phyloP scores from a whole-genome alignment of 2,113 vertebrate species.

The Notothenia coriiceps region DNA sequence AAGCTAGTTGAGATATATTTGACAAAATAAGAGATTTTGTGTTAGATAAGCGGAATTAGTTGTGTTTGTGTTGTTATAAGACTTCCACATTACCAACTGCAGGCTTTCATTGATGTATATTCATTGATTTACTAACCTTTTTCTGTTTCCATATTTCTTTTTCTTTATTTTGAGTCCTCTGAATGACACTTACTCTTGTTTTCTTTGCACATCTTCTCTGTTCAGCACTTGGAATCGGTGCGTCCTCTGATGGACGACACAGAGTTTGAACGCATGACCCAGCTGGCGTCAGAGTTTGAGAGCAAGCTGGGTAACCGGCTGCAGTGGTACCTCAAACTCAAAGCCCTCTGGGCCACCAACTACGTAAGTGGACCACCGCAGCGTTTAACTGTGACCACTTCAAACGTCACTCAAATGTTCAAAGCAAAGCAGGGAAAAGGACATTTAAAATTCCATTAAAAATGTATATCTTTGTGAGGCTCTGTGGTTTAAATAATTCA shows the following conservation, averaged over 20 bases:
- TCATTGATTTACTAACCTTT: background rate
- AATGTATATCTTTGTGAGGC: slow-evolving; percentile 42
- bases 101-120: background rate
- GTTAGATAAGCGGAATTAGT: too few relatives aligned
- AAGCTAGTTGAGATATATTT: background rate
- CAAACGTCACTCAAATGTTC: background rate
- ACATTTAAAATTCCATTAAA: slow-evolving; percentile 59
- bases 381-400: background rate
- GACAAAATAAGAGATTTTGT: background rate
- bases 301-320: slow-evolving; percentile 84
- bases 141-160: background rate
- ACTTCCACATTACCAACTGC: background rate
- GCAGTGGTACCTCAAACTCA: slow-evolving; percentile 92
- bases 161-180: background rate
- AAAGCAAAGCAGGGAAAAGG: slow-evolving; percentile 7
- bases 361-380: slow-evolving; percentile 86
- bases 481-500: slow-evolving; percentile 64
- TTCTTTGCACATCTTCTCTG: background rate
- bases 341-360: slow-evolving; percentile 91
- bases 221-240: slow-evolving; percentile 90
- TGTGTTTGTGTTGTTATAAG: too few relatives aligned
- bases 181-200: background rate
- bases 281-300: slow-evolving; percentile 87
- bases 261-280: slow-evolving; percentile 80
- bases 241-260: slow-evolving; percentile 84